Evolutionary conservation across 2,113 vertebrate species (phyloP), one percentile per base, ranked within the genome.

Genomic region (Oryzias woworae): DNA sequence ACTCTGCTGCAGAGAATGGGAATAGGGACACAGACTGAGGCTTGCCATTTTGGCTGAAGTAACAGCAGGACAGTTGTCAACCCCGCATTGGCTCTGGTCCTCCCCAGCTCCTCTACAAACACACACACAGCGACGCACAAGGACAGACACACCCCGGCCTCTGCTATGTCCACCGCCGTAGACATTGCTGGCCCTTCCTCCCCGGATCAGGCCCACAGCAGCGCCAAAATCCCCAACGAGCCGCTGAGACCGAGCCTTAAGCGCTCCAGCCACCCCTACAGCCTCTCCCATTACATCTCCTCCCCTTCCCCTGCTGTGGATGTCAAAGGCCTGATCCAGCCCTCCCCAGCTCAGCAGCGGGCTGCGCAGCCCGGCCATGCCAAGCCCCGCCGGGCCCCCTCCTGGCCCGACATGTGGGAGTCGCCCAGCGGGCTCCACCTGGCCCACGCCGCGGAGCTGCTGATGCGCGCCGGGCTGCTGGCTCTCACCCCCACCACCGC

Each of bases 201-300:
- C 0, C 79, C 94, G 75, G 94, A 94, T 0, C 95, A 97, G 87
- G 92, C 94, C 76, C 92, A 95, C 83, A 98, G 95, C 92, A 94
- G 94, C 76, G 94, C 94, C 44, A 96, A 96, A 83, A 98, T 98
- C 92, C 96, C 96, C 91, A 97, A 96, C 17, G 95, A 96, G 90
- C 96, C 96, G 48, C 94, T 98, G 88, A 96, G 95, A 85, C 96
- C 96, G 87, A 97, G 94, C 91, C 94, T 98, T 75, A 97, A 95
- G 86, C 96, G 95, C 87, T 96, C 96, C 83, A 87, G 50, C 75
- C 94, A 96, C 77, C 87, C 89, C 64, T 90, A 89, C 82, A 92
- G 93, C 7, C 94, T 98, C 81, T 96, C 95, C 73, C 96, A 98
- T 90, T 97, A 97, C 82, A 89, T 89, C 67, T 75, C 80, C 80